Evolutionary conservation across 2,797 vertebrate genomes (phyloP).

Genomic region (Hybognathus amarus): DNA sequence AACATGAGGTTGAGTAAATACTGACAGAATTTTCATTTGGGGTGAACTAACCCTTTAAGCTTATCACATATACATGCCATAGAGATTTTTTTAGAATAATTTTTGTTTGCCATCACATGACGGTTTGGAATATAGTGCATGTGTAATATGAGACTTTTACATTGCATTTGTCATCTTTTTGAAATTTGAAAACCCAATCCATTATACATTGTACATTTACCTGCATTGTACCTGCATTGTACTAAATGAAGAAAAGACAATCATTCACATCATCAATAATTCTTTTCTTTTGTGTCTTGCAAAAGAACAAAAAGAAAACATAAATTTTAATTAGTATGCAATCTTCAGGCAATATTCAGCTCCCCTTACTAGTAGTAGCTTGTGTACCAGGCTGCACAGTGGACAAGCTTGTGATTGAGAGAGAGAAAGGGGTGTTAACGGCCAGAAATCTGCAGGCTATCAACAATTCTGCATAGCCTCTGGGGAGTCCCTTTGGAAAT

Average conservation of each 20-base stretch:
- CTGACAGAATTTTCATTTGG: no score
- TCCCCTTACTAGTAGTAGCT: constrained; percentile 5
- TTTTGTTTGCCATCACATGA: background rate
- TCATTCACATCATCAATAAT: background rate
- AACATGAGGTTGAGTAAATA: no score
- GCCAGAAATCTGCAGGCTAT: constrained; percentile 41
- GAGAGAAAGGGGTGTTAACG: constrained; percentile 6
- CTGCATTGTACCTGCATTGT: background rate
- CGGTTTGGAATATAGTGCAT: background rate
- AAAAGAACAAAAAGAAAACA: no score
- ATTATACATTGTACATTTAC: background rate
- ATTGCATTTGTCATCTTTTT: background rate
- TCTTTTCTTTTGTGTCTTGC: background rate
- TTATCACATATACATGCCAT: background rate
- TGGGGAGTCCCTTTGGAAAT: constrained; percentile 53
- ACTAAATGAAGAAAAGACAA: background rate
- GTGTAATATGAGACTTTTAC: background rate
- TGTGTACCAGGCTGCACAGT: background rate
- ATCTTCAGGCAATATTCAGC: background rate
- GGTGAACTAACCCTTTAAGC: no score
- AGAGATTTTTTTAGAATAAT: background rate
- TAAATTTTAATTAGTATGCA: background rate
- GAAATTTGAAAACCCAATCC: background rate
- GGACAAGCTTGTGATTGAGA: background rate
- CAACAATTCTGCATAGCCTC: constrained; percentile 45